Conservation (phyloP, 2,113 vertebrate species). For the Malaclemys terrapin region DNA sequence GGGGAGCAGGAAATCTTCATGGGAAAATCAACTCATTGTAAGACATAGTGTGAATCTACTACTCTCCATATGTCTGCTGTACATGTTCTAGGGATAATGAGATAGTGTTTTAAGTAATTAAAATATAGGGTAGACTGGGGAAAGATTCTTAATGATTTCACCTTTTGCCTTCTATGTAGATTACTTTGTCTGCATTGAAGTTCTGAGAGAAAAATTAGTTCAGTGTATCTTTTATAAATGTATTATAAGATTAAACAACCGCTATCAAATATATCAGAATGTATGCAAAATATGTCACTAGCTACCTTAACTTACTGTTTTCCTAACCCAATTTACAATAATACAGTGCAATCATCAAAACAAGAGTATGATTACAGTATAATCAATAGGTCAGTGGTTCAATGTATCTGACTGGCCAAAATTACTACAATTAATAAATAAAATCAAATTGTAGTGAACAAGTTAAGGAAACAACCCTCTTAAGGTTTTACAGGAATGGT, state of each 20-base stretch:
- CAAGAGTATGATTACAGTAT: too few relatives aligned
- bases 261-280: neutral
- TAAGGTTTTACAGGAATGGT: too few relatives aligned
- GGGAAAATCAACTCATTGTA: neutral
- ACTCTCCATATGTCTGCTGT: neutral
- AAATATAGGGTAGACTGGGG: neutral
- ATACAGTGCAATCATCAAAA: too few relatives aligned
- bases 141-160: neutral
- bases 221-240: neutral
- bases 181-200: neutral
- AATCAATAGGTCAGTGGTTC: too few relatives aligned
- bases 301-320: too few relatives aligned
- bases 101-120: neutral
- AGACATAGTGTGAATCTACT: neutral
- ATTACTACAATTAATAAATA: too few relatives aligned
- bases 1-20: neutral
- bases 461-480: too few relatives aligned
- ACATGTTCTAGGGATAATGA: neutral
- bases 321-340: too few relatives aligned
- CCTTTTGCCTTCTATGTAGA: neutral
- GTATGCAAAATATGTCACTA: too few relatives aligned
- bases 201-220: neutral
- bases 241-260: neutral
- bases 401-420: too few relatives aligned
- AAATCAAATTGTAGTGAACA: too few relatives aligned